A percentile compares a stretch with the other conserved stretches of the same genome.
These are phyloP conservation scores for Saturnia japonica DNA, from an alignment of 2,888 invertebrate genomes.

Conservation along the genomic window DNA sequence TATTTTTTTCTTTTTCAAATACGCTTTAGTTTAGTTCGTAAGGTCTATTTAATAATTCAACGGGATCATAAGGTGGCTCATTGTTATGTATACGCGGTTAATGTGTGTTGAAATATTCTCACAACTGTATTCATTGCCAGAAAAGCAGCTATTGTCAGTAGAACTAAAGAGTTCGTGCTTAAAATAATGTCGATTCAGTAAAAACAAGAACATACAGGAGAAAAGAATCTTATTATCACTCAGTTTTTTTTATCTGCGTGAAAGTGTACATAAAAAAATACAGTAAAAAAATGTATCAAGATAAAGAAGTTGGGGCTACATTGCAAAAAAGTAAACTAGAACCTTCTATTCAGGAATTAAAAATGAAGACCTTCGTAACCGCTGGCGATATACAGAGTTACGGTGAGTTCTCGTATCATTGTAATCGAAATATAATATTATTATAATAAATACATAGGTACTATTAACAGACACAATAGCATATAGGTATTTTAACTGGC, in stretches of 20 bases:
- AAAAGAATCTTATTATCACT: not conserved
- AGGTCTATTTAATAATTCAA: conserved; percentile 61
- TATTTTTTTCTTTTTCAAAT: not conserved
- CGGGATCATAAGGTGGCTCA: conserved; percentile 63
- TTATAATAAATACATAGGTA: too few species aligned
- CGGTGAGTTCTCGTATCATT: conserved; percentile 41
- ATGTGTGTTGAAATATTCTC: not conserved
- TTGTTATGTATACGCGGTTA: conserved; percentile 49
- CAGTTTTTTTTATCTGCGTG: not conserved
- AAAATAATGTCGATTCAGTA: not conserved
- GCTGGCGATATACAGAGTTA: conserved; percentile 63
- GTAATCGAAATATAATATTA: not conserved
- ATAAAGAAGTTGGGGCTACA: conserved; percentile 40
- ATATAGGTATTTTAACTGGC: too few species aligned
- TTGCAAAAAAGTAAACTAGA: conserved; percentile 68
- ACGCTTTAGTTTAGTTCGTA: conserved; percentile 50
- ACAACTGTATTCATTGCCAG: not conserved
- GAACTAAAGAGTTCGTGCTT: not conserved
- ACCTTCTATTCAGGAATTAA: conserved; percentile 70
- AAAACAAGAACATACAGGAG: not conserved
- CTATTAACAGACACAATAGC: too few species aligned
- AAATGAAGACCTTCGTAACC: conserved; percentile 67
- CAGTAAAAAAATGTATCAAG: conserved; percentile 60
- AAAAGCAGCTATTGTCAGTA: not conserved
- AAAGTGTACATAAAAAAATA: not conserved